A percentile compares a stretch with the other conserved stretches of the same genome.
These are phyloP conservation scores for Seriola quinqueradiata DNA, from an alignment of 2,113 vertebrate genomes.

Conservation along the genomic window DNA sequence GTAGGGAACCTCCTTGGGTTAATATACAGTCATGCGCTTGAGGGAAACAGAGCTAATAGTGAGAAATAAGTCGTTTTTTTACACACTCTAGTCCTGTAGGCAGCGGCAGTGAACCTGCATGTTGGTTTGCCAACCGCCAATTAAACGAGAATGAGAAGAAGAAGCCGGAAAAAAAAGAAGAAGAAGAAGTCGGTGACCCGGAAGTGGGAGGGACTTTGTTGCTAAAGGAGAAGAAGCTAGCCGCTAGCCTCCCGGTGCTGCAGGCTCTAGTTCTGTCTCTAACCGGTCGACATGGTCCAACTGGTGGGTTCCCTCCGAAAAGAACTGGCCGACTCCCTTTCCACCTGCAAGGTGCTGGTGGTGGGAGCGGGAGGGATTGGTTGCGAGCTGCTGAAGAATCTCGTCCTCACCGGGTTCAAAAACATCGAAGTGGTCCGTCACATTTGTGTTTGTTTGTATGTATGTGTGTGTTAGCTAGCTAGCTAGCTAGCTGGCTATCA, in stretches of 20 bases:
- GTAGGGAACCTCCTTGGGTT: too few relatives aligned
- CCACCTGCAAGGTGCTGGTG: constrained; percentile 89
- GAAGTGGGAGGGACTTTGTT: constrained; percentile 27
- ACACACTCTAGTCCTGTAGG: too few relatives aligned
- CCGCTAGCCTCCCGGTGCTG: constrained; percentile 55
- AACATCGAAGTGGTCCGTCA: constrained; percentile 93
- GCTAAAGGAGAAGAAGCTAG: constrained; percentile 49
- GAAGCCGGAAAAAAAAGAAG: not conserved
- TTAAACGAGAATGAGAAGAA: too few relatives aligned
- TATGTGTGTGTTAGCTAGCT: constrained; percentile 37
- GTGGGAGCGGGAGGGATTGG: constrained; percentile 96
- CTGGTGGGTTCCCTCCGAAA: constrained; percentile 88
- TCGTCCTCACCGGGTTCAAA: constrained; percentile 94
- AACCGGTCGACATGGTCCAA: constrained; percentile 84
- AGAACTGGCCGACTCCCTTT: constrained; percentile 90
- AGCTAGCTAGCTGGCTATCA: constrained; percentile 35
- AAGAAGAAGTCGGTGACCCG: constrained; percentile 19
- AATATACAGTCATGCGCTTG: too few relatives aligned
- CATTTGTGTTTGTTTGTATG: constrained; percentile 58
- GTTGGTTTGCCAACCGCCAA: too few relatives aligned
- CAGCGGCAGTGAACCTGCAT: too few relatives aligned
- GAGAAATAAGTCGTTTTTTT: too few relatives aligned
- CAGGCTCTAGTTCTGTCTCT: constrained; percentile 43
- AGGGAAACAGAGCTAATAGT: too few relatives aligned
- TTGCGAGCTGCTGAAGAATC: constrained; percentile 95